Conservation (phyloP, 2,888 invertebrate genomes). For the Megaustenia siamemsis region DNA sequence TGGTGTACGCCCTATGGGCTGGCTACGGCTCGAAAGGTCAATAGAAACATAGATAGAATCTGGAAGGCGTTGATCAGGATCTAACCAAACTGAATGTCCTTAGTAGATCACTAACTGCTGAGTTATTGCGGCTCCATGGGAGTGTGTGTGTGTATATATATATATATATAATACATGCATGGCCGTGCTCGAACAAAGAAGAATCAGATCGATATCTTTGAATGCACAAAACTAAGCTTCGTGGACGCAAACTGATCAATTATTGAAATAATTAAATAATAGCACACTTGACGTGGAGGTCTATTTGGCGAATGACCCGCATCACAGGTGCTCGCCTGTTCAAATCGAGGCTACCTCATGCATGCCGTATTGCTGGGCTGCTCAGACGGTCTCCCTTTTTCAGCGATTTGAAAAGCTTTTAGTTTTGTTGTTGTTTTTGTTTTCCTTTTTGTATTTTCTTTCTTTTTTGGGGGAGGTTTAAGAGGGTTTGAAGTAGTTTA, state of each 20-base stretch:
- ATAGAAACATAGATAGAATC: too few species aligned
- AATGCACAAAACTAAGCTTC: not conserved
- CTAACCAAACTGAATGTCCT: too few species aligned
- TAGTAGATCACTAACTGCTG: too few species aligned
- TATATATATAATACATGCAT: too few species aligned
- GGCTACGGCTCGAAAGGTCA: too few species aligned
- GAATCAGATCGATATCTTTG: not conserved
- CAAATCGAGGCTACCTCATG: constrained; percentile 5
- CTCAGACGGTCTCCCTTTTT: not conserved
- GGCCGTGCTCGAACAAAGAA: too few species aligned
- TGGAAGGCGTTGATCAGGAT: too few species aligned
- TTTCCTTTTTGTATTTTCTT: not conserved
- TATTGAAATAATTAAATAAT: not conserved
- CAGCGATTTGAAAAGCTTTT: not conserved
- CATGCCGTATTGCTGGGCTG: not conserved
- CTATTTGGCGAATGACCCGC: not conserved
- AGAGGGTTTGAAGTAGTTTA: not conserved
- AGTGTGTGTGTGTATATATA: too few species aligned
- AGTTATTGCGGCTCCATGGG: too few species aligned
- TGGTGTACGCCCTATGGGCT: too few species aligned
- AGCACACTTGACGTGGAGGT: not conserved
- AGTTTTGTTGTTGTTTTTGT: not conserved
- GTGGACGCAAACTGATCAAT: not conserved
- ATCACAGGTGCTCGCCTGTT: constrained; percentile 17
- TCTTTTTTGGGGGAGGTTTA: not conserved